Base-by-base conservation (phyloP, 2,797 vertebrate genomes). In the Brotula barbata region DNA sequence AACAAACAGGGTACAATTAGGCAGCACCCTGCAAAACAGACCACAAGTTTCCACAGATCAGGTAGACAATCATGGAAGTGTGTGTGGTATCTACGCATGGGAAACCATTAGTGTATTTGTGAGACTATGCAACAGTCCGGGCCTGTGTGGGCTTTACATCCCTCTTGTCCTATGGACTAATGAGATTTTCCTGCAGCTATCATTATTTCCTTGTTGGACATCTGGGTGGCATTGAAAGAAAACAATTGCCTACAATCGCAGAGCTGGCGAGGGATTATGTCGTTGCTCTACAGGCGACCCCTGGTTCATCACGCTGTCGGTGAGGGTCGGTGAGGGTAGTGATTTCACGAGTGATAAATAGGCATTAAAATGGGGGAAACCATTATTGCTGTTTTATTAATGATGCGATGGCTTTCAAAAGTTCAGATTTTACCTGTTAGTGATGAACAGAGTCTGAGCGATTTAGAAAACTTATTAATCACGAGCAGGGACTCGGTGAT, bases 191-290 rank as follows among this genome's bases (percentile, higher is more conserved):
- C 31, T 53, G 54, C 19, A 34, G 46, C 40, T 47, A 60, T 39
- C 61, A 53, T 42, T 51, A 57, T 67, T 53, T 59, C 59, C 56
- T 68, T 59, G 53, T 67, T 52, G 34, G n/a, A 44, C 59, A 48
- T 67, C 50, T 59, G 65, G 53, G 42, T 13, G 52, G 41, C 19
- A 41, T 7, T 3, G 20, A 44, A 46, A 22, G 37, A 46, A 65
- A 2, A 59, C 33, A 31, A 20, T 34, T 2, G 0, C 54, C 39
- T 31, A 1, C 42, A 21, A 40, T 33, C 31, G 9, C 51, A 23
- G 23, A 39, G 22, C 54, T 41, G 39, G 6, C 2, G 20, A 43
- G 7, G 55, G 49, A 33, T 58, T 49, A 31, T 3, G 16, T 39
- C 44, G 25, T n/a, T 51, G 42, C 23, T 23, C 6, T 2, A 5